A percentile compares a stretch with the other conserved stretches of the same genome.
Conservation (phyloP, 2,888 invertebrate species). For the Aphidius colemani region DNA sequence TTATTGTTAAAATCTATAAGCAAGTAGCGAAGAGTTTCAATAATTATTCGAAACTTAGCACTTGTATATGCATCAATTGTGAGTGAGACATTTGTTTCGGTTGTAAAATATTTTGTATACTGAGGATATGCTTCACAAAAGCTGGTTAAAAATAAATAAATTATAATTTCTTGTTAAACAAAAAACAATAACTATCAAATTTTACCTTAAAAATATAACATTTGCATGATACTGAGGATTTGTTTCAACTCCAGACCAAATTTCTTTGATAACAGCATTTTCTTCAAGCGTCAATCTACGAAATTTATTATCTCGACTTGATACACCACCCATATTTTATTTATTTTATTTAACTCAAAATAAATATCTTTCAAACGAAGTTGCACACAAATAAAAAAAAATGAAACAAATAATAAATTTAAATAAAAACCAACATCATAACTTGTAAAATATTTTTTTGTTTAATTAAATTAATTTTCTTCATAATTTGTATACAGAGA, state of each 20-base stretch:
- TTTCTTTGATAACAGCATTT: slow-evolving; percentile 33
- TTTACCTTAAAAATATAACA: slow-evolving; percentile 41
- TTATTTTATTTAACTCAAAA: neutral
- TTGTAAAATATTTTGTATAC: slow-evolving; percentile 45
- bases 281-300: slow-evolving; percentile 35
- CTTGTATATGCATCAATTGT: slow-evolving; percentile 37
- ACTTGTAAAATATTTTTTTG: neutral
- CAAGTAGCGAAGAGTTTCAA: slow-evolving; percentile 45
- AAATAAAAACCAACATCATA: too few relatives aligned
- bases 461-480: neutral
- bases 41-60: slow-evolving; percentile 42
- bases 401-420: too few relatives aligned
- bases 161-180: slow-evolving; percentile 4
- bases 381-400: neutral
- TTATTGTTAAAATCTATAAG: slow-evolving; percentile 43
- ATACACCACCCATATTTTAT: slow-evolving; percentile 27
- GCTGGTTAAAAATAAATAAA: slow-evolving; percentile 30
- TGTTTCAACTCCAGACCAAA: slow-evolving; percentile 42
- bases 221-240: slow-evolving; percentile 44
- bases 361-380: neutral
- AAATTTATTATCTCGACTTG: slow-evolving; percentile 27
- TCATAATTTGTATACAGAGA: neutral
- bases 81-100: slow-evolving; percentile 35
- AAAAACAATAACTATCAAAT: neutral
- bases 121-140: slow-evolving; percentile 41